Evolutionary conservation across 2,113 vertebrate genomes (phyloP), one percentile per base, ranked within the genome.

Genomic region (Nothocercus julius): DNA sequence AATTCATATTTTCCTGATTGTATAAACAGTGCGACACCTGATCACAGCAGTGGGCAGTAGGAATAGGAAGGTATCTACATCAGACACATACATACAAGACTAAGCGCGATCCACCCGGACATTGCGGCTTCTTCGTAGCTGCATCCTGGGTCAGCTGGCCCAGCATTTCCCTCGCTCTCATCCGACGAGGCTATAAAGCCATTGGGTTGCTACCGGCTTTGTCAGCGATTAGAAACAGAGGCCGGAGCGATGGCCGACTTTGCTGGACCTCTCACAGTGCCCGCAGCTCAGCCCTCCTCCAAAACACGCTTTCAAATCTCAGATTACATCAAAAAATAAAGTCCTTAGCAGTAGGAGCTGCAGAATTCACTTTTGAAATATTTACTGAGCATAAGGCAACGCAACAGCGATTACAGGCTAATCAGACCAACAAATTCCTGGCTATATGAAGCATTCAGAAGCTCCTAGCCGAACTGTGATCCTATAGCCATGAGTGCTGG

Each of bases 61-160:
- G 95, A 66, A 82, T 93, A 93, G 87, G 81, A 73, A 58, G 1
- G 8, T 85, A 66, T 94, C 95, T 95, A 91, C 87, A 92, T 63
- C 89, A 82, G 84, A 93, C 91, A 95, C 91, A 91, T 87, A 94
- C 84, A 89, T 40, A 85, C 0, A 6, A 88, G 93, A 92, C 95
- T 92, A 92, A 78, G 54, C 47, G n/a, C 76, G 82, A 81, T 80
- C 86, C 9, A 30, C 40, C 9, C 34, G 72, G 58, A 56, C 18
- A 22, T 0, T 27, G 58, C 44, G 85, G 72, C 75, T 90, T 85
- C 69, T 79, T 79, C 79, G 54, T 28, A 94, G 73, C 58, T 54
- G 32, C 42, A 73, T 10, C 56, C 81, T 0, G 24, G 17, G 34
- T 93, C 76, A 63, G 53, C 47, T 84, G 53, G 40, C 49, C 62